Percentiles rank a stretch among this genome's conserved stretches.
These are phyloP conservation scores for Calliopsis andreniformis DNA, from an alignment of 1,140 invertebrate genomes.

Conservation along the genomic window DNA sequence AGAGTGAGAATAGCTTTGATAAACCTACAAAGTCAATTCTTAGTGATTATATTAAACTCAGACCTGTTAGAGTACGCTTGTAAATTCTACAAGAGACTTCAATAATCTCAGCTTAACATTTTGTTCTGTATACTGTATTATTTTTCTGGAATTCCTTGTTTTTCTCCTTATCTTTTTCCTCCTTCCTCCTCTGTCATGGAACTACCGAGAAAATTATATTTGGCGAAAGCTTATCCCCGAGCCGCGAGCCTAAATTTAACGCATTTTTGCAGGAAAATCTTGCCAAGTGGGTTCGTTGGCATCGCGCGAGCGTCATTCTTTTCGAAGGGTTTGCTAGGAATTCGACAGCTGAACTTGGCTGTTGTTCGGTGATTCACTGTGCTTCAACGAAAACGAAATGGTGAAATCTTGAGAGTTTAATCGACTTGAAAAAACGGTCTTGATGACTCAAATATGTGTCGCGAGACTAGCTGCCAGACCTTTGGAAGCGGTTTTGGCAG, in stretches of 20 bases:
- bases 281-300: constrained; percentile 23
- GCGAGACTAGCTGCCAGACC: background rate
- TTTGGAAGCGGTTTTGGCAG: background rate
- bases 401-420: no score
- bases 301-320: background rate
- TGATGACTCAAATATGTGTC: background rate
- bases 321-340: background rate
- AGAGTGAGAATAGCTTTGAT: no score
- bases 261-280: background rate
- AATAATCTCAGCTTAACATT: no score
- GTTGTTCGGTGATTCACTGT: constrained; percentile 9
- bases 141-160: no score
- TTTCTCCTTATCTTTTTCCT: background rate
- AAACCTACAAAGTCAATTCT: no score
- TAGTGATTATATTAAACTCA: no score
- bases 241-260: constrained; percentile 31
- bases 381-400: background rate
- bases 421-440: background rate
- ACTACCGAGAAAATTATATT: constrained; percentile 11
- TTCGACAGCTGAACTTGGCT: constrained; percentile 9
- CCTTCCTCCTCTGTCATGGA: background rate
- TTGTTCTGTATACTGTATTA: no score
- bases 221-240: background rate
- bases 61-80: no score
- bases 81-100: background rate